A percentile compares a stretch with the other conserved stretches of the same genome.
Conservation (phyloP, 2,113 vertebrate species). For the Sylvia atricapilla region DNA sequence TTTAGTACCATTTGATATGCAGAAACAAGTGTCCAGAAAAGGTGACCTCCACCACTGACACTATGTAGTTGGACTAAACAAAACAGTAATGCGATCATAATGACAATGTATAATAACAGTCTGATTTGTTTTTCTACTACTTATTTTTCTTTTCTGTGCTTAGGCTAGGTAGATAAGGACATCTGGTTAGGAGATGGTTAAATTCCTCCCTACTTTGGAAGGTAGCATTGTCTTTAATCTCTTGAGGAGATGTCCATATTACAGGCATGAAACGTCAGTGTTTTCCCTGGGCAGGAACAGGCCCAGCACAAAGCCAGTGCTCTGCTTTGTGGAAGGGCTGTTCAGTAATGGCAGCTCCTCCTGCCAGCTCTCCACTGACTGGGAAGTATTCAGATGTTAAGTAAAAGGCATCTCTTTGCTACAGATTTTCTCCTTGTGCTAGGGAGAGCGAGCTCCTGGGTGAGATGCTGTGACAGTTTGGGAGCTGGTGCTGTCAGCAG, state of each 20-base stretch:
- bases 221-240: not conserved
- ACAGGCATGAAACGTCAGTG: not conserved
- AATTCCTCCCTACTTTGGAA: not conserved
- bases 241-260: not conserved
- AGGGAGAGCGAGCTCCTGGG: not conserved
- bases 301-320: not conserved
- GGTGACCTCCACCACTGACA: not conserved
- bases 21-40: not conserved
- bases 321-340: not conserved
- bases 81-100: not conserved
- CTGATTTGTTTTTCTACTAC: not conserved
- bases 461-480: not conserved
- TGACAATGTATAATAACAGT: not conserved
- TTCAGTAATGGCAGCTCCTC: not conserved
- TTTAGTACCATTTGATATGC: not conserved
- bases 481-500: not conserved
- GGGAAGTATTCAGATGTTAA: not conserved
- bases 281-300: not conserved
- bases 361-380: not conserved
- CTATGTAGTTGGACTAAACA: not conserved
- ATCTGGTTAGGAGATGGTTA: not conserved
- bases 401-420: not conserved
- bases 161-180: not conserved
- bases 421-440: not conserved
- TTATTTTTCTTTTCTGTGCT: not conserved